Percentiles rank a stretch among this genome's conserved stretches.
Conservation (phyloP, 2,888 invertebrate species). For the Zygothrica quintamaculata region DNA sequence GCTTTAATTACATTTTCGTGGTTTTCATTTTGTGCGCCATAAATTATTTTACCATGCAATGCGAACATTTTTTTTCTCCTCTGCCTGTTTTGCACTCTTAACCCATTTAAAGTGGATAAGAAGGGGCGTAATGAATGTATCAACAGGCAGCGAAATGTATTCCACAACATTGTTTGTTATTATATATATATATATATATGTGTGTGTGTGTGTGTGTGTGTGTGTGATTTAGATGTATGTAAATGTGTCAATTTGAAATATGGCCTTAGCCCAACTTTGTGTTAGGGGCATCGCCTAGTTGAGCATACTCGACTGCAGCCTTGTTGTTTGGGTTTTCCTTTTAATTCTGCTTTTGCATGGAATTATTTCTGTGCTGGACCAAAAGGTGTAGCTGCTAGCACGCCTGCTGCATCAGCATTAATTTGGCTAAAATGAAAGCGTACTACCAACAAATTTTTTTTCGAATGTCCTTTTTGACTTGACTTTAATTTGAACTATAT, state of each 20-base stretch:
- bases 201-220: too few species aligned
- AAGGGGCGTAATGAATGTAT: too few species aligned
- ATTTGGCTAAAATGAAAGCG: constrained; percentile 57
- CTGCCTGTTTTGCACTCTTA: not conserved
- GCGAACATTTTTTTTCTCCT: constrained; percentile 10
- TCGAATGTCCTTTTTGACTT: constrained; percentile 37
- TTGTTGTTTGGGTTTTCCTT: constrained; percentile 5
- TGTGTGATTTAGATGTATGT: too few species aligned
- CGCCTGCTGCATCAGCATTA: constrained; percentile 71
- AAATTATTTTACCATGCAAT: constrained; percentile 71
- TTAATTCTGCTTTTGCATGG: constrained; percentile 28
- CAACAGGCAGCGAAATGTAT: too few species aligned
- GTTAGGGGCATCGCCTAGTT: too few species aligned
- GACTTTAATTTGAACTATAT: constrained; percentile 26
- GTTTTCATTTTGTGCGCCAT: constrained; percentile 71
- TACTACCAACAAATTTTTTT: constrained; percentile 18
- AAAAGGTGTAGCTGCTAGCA: constrained; percentile 26
- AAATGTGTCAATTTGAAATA: too few species aligned
- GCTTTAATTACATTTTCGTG: constrained; percentile 80
- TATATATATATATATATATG: too few species aligned
- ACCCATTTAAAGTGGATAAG: too few species aligned
- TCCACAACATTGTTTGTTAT: too few species aligned
- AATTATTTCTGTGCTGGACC: constrained; percentile 40
- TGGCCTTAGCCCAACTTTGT: too few species aligned
- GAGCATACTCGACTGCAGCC: too few species aligned